Conservation (phyloP, 2,888 invertebrate genomes). For the Phorcus lineatus region DNA sequence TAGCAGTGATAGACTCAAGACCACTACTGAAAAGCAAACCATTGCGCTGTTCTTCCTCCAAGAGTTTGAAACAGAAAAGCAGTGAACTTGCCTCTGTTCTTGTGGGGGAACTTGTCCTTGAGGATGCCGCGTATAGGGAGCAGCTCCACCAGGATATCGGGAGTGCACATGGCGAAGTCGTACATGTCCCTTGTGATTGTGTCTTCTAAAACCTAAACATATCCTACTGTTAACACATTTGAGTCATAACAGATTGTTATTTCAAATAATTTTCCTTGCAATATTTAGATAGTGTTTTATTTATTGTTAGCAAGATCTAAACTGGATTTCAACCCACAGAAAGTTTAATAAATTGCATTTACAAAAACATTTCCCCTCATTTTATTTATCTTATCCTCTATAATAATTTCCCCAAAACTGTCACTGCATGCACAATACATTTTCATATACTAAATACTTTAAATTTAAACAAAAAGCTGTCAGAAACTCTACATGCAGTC, state of each 20-base stretch:
- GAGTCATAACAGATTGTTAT: too few relatives aligned
- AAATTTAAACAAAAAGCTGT: too few relatives aligned
- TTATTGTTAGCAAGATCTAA: too few relatives aligned
- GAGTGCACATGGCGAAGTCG: slow-evolving; percentile 56
- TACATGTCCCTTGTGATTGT: slow-evolving; percentile 27
- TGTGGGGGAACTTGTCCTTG: slow-evolving; percentile 59
- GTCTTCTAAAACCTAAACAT: not conserved
- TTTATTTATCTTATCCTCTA: not conserved
- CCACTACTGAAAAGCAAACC: too few relatives aligned
- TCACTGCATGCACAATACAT: not conserved
- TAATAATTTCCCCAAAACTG: not conserved
- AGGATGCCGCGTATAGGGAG: slow-evolving; percentile 50
- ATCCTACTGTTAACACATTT: too few relatives aligned
- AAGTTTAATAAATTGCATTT: not conserved
- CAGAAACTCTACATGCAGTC: too few relatives aligned
- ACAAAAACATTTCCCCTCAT: not conserved
- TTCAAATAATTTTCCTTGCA: too few relatives aligned
- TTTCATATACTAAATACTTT: not conserved
- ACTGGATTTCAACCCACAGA: too few relatives aligned
- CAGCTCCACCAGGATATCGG: slow-evolving; percentile 55
- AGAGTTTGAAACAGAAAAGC: too few relatives aligned
- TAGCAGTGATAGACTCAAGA: too few relatives aligned
- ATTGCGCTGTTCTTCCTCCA: too few relatives aligned
- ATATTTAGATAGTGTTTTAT: too few relatives aligned
- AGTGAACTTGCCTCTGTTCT: slow-evolving; percentile 49